Evolutionary conservation across 1,140 invertebrate species (phyloP), one percentile per base, ranked within the genome.

Genomic region (Capitella teleta): DNA sequence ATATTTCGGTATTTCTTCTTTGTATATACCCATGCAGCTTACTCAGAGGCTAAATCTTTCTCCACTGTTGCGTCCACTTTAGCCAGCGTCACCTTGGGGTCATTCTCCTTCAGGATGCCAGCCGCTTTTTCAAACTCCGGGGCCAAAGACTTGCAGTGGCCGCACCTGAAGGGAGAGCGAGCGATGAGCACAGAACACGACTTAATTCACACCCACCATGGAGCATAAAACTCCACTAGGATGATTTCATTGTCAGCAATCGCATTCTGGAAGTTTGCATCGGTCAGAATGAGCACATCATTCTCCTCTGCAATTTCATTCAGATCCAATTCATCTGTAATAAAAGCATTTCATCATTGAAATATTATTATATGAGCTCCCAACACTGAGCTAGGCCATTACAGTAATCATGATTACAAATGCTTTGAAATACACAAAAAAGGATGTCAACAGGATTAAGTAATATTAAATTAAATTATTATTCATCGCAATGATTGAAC

Each of bases 61-160:
- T 77, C 69, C 43, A 67, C 61, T 12, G 76, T 76, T 5, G 74
- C 74, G 61, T 78, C 76, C 0, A 78, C 74, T 62, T 77, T 78
- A 3, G 63, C 74, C 30, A 78, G 55, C 16, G 60, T 51, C 24
- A 78, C 63, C 23, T 70, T 70, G 5, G 66, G 64, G 19, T 98
- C 94, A 66, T 88, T 84, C 53, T 78, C 78, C 59, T 85, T 83
- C 4, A 98, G 71, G 47, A 81, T 62, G 61, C 85, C 82, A 19
- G 92, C 90, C 51, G 95, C 94, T 73, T 90, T 86, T 38, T 92
- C 91, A 72, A 87, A 98, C 74, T 98, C 92, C 12, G 96, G 95
- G 61, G 96, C 96, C 54, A 98, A 74, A 66, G 82, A 80, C 44
- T 61, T 61, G 37, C 59, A 61, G 49, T 61, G 59, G 61, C 82